Evolutionary conservation across 2,113 vertebrate genomes (phyloP).

Genomic region (Corydoras maculifer): DNA sequence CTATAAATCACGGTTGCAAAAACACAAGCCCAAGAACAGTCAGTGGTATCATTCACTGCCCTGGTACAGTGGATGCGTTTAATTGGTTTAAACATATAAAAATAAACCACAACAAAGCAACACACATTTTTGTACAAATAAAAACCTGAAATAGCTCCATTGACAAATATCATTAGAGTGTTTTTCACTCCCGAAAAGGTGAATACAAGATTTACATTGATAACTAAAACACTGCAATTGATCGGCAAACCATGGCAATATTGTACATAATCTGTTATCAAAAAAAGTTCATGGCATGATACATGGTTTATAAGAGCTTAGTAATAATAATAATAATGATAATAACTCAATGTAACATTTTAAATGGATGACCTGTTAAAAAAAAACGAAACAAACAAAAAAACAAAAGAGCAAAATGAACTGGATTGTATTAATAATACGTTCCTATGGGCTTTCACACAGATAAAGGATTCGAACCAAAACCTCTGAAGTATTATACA

Average conservation of each 20-base stretch:
- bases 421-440: constrained; percentile 56
- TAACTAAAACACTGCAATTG: constrained; percentile 83
- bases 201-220: constrained; percentile 81
- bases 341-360: constrained; percentile 50
- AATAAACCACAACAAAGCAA: constrained; percentile 74
- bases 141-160: constrained; percentile 91
- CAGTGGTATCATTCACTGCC: constrained; percentile 45
- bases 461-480: constrained; percentile 87
- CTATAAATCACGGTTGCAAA: no score
- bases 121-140: constrained; percentile 78
- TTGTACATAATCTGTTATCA: constrained; percentile 77
- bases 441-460: constrained; percentile 66
- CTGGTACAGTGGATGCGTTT: constrained; percentile 65
- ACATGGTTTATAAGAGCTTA: constrained; percentile 66
- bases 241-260: constrained; percentile 82
- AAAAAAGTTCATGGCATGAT: constrained; percentile 72
- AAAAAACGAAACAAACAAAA: constrained; percentile 47
- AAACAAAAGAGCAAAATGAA: constrained; percentile 50
- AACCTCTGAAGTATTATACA: constrained; percentile 98
- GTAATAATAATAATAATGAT: constrained; percentile 47
- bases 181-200: constrained; percentile 73
- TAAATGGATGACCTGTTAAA: constrained; percentile 56
- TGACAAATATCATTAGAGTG: constrained; percentile 81
- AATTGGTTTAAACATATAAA: constrained; percentile 65
- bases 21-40: no score